Conservation (phyloP, 2,888 invertebrate genomes). For the Stenurella melanura region DNA sequence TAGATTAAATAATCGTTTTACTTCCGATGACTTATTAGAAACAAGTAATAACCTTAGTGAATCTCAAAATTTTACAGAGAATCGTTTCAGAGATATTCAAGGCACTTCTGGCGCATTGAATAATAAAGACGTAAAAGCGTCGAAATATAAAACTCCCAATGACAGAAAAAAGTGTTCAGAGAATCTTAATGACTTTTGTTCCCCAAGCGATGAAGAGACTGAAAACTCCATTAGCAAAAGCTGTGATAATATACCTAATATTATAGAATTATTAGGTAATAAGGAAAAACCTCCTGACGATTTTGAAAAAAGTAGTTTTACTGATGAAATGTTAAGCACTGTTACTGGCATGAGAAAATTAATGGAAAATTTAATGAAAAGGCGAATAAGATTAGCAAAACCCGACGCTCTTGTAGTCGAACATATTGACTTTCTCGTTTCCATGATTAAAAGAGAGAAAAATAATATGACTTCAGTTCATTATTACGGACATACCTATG, state of each 20-base stretch:
- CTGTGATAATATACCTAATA: constrained; percentile 42
- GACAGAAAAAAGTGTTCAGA: not conserved
- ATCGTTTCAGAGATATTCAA: not conserved
- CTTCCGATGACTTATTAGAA: not conserved
- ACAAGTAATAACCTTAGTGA: not conserved
- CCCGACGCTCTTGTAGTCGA: constrained; percentile 46
- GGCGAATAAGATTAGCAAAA: constrained; percentile 40
- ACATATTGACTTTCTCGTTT: constrained; percentile 48
- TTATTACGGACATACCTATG: constrained; percentile 45
- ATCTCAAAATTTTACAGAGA: not conserved
- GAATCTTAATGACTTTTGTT: constrained; percentile 34
- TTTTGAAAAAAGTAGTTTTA: constrained; percentile 38
- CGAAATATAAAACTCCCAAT: not conserved
- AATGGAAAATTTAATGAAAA: constrained; percentile 34
- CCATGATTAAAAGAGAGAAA: constrained; percentile 43
- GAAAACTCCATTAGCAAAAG: constrained; percentile 43
- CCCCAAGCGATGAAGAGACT: constrained; percentile 45
- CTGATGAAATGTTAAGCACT: constrained; percentile 44
- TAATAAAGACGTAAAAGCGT: not conserved
- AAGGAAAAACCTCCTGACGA: constrained; percentile 35
- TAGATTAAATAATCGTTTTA: constrained; percentile 1
- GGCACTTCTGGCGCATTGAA: not conserved
- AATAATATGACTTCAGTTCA: constrained; percentile 41
- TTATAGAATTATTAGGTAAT: constrained; percentile 35
- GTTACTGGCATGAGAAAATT: constrained; percentile 44